These are phyloP conservation scores for Leptobrachium leishanense DNA, from an alignment of 2,113 vertebrate genomes.

Conservation along the genomic window DNA sequence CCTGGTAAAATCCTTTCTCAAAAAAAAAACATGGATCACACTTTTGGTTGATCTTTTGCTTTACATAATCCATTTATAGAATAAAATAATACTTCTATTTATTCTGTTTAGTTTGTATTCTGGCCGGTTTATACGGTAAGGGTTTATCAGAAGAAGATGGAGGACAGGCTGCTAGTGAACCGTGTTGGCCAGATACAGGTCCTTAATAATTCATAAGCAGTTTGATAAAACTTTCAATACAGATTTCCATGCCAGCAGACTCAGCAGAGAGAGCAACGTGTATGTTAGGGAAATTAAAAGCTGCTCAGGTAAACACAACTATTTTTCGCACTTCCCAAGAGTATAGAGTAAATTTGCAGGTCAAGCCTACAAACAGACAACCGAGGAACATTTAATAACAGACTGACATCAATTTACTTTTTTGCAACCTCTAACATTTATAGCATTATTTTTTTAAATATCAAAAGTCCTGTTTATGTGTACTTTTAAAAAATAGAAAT, in stretches of 20 bases:
- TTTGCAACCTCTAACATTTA: neutral
- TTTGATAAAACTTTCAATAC: conserved; percentile 42
- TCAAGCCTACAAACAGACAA: neutral
- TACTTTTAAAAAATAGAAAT: neutral
- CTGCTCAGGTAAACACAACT: conserved; percentile 41
- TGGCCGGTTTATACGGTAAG: neutral
- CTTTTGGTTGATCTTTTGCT: neutral
- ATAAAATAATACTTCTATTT: neutral
- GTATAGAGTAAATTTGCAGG: conserved; percentile 7
- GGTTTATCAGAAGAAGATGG: conserved; percentile 23
- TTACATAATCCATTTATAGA: neutral
- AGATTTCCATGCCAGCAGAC: conserved; percentile 29
- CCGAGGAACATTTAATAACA: neutral
- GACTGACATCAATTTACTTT: neutral
- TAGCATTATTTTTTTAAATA: neutral
- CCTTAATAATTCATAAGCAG: conserved; percentile 50
- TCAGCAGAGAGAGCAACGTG: conserved; percentile 29
- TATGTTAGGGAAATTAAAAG: conserved; percentile 43
- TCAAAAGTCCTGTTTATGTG: neutral
- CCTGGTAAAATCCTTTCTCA: no score
- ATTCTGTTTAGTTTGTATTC: conserved; percentile 32
- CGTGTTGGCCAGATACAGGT: conserved; percentile 22
- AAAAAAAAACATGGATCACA: no score
- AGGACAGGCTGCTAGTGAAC: conserved; percentile 34
- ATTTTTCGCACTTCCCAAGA: conserved; percentile 10